A percentile compares a stretch with the other conserved stretches of the same genome.
Evolutionary conservation across 1,140 invertebrate species (phyloP).

Genomic region (Bombus affinis): DNA sequence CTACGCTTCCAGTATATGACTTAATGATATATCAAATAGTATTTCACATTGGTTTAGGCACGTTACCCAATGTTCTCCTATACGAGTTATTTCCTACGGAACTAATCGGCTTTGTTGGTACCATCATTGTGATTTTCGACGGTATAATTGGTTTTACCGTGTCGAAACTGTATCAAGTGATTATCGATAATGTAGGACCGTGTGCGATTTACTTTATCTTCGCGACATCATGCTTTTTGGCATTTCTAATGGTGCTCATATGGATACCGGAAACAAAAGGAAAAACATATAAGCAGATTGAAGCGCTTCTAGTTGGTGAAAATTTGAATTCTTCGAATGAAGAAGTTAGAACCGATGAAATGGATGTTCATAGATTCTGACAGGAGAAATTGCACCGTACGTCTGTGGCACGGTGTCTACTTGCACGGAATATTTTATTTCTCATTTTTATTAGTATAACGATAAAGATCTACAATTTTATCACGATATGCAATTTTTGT

Average conservation of each 20-base stretch:
- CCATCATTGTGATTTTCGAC: constrained; percentile 85
- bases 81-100: constrained; percentile 90
- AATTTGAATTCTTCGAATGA: fast-evolving
- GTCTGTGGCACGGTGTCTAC: not conserved
- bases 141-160: constrained; percentile 89
- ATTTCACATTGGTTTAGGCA: constrained; percentile 89
- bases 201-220: constrained; percentile 91
- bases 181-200: constrained; percentile 85
- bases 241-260: constrained; percentile 70
- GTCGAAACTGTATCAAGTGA: constrained; percentile 89
- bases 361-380: too few species aligned
- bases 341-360: too few species aligned
- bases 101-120: constrained; percentile 88
- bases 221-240: constrained; percentile 83
- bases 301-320: constrained; percentile 65
- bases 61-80: constrained; percentile 89
- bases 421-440: not conserved
- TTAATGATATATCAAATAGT: constrained; percentile 84
- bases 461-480: not conserved
- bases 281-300: constrained; percentile 80
- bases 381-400: not conserved
- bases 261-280: constrained; percentile 81
- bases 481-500: too few species aligned
- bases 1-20: constrained; percentile 30
- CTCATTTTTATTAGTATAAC: not conserved